Conservation (phyloP, 2,888 invertebrate species). For the Gortyna flavago region DNA sequence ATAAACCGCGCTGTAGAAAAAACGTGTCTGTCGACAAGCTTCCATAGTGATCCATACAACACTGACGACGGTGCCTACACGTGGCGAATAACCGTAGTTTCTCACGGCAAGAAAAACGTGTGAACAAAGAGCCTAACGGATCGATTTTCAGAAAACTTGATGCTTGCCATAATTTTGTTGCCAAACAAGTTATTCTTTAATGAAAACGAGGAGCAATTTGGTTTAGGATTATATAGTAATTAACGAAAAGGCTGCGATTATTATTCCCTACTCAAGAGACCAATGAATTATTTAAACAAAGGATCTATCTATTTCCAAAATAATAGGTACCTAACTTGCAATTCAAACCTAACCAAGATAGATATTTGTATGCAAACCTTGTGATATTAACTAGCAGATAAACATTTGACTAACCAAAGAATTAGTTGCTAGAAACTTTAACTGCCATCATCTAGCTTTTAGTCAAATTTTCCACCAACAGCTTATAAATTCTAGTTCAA, state of each 20-base stretch:
- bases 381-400: not conserved
- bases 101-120: not conserved
- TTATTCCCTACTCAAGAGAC: not conserved
- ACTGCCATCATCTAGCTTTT: not conserved
- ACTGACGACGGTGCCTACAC: not conserved
- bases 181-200: not conserved
- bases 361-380: not conserved
- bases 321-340: not conserved
- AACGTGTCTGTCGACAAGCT: not conserved
- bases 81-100: not conserved
- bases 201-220: not conserved
- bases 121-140: not conserved
- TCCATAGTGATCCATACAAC: not conserved
- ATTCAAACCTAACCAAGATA: not conserved
- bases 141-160: not conserved
- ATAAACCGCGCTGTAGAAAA: not conserved
- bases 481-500: constrained; percentile 36
- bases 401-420: not conserved
- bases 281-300: not conserved
- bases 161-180: no score
- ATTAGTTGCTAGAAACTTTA: constrained; percentile 1
- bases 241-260: not conserved
- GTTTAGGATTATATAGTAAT: no score
- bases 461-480: constrained; percentile 19
- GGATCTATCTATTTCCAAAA: not conserved